A percentile compares a stretch with the other conserved stretches of the same genome.
These are phyloP conservation scores for Arctia plantaginis DNA, from an alignment of 2,888 invertebrate species.

Conservation along the genomic window DNA sequence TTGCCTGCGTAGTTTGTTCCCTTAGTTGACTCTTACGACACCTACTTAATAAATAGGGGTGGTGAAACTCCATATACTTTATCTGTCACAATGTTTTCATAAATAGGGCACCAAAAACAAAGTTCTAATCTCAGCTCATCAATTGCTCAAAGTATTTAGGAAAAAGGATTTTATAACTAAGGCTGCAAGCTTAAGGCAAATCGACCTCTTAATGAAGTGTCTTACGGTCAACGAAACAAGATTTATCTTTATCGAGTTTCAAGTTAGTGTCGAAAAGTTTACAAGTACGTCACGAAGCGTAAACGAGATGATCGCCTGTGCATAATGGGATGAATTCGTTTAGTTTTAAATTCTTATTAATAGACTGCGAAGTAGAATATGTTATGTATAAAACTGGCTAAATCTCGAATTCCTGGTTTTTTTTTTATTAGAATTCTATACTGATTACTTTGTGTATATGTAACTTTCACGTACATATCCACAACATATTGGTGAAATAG, in stretches of 20 bases:
- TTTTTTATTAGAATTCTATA: not conserved
- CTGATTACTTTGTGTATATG: too few species aligned
- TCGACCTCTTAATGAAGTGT: slow-evolving; percentile 5
- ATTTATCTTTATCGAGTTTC: slow-evolving; percentile 7
- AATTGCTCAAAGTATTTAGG: not conserved
- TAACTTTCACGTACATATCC: too few species aligned
- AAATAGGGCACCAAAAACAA: too few species aligned
- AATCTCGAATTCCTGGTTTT: not conserved
- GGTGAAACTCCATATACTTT: too few species aligned
- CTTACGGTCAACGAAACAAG: not conserved
- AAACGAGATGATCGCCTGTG: slow-evolving; percentile 4
- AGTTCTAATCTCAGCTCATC: not conserved
- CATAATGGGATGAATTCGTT: slow-evolving; percentile 1
- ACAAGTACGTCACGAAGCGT: slow-evolving; percentile 3
- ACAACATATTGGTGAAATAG: too few species aligned
- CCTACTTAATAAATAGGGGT: too few species aligned
- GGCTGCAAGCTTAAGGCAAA: not conserved
- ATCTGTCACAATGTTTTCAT: too few species aligned
- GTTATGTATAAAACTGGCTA: not conserved
- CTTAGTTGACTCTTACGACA: too few species aligned
- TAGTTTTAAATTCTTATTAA: slow-evolving; percentile 10
- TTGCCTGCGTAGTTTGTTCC: too few species aligned
- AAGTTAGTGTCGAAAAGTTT: slow-evolving; percentile 1
- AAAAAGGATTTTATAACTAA: not conserved
- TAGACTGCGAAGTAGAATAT: not conserved